Evolutionary conservation across 2,888 invertebrate species (phyloP).

Genomic region (Falcaria lacertinaria): DNA sequence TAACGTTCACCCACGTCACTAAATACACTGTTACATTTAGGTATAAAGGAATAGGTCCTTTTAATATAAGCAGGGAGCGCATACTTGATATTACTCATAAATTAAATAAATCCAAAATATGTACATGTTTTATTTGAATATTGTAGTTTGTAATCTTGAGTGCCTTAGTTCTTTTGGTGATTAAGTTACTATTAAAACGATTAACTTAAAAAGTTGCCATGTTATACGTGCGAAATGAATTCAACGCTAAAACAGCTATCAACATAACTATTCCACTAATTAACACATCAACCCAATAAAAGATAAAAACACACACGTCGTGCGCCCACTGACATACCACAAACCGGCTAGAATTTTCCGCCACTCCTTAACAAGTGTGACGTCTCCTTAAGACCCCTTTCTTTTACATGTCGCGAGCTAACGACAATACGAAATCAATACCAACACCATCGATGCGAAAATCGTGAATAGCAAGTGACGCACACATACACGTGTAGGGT

Average conservation of each 20-base stretch:
- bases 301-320: background rate
- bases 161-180: no score
- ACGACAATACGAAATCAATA: slow-evolving; percentile 80
- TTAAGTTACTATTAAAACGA: background rate
- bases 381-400: slow-evolving; percentile 65
- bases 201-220: background rate
- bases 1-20: background rate
- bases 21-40: no score
- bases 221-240: background rate
- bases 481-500: slow-evolving; percentile 45
- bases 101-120: no score
- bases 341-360: background rate
- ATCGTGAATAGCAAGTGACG: slow-evolving; percentile 68
- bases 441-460: slow-evolving; percentile 78
- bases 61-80: no score
- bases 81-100: no score
- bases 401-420: slow-evolving; percentile 76
- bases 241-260: background rate
- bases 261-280: background rate
- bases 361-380: slow-evolving; percentile 31
- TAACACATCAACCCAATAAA: background rate
- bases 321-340: slow-evolving; percentile 1
- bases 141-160: no score
- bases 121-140: no score
- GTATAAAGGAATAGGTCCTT: no score